Conservation (phyloP, 2,888 invertebrate species). For the Cantharis rufa region DNA sequence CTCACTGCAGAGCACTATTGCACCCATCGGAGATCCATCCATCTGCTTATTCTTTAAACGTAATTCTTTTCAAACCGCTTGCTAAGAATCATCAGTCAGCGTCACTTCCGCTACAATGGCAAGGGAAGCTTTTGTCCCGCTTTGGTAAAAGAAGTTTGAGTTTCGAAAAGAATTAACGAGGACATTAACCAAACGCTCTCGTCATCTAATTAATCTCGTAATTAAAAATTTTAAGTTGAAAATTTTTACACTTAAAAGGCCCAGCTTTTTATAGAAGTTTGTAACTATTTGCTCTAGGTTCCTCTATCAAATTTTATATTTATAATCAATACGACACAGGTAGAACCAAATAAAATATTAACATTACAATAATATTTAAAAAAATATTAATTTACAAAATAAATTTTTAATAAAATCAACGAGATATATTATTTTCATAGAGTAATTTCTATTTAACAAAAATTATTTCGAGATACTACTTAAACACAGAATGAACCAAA, state of each 20-base stretch:
- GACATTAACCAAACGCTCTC: constrained; percentile 45
- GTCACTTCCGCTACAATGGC: constrained; percentile 56
- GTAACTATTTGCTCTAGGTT: background rate
- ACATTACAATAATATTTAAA: no score
- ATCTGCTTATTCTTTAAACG: constrained; percentile 53
- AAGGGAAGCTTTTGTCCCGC: constrained; percentile 50
- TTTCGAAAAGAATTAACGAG: constrained; percentile 49
- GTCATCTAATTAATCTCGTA: constrained; percentile 52
- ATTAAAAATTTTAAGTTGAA: constrained; percentile 47
- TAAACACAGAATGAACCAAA: no score
- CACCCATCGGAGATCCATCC: constrained; percentile 51
- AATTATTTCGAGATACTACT: no score
- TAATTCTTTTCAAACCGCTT: constrained; percentile 52
- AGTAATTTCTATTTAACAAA: no score
- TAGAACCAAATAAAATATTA: no score
- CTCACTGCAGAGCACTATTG: constrained; percentile 44
- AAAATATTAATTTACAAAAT: no score
- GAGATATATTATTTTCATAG: no score
- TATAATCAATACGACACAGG: background rate
- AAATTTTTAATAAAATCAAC: no score
- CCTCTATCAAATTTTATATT: background rate
- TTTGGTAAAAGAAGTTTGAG: constrained; percentile 40
- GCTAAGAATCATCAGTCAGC: constrained; percentile 55
- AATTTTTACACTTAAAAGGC: constrained; percentile 37
- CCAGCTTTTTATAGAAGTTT: background rate